phyloP scores from a whole-genome alignment of 1,140 invertebrate genomes.

The Eupeodes corollae region DNA sequence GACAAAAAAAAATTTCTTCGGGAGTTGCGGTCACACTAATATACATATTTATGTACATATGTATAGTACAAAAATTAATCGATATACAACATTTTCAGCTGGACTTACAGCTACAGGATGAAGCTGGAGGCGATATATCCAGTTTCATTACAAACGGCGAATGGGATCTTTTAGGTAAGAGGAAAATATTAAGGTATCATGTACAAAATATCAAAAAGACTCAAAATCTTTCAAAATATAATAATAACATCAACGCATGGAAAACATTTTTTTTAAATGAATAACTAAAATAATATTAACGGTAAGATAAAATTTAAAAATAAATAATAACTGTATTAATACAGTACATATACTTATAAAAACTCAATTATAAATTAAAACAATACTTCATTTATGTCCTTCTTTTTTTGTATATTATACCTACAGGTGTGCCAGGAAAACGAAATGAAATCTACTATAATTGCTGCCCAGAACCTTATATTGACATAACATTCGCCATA shows the following conservation, averaged over 20 bases:
- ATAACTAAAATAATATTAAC: background rate
- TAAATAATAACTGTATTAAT: too few relatives aligned
- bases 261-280: too few relatives aligned
- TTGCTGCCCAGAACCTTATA: constrained; percentile 91
- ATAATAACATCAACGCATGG: background rate
- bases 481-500: constrained; percentile 96
- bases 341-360: too few relatives aligned
- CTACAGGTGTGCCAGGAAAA: constrained; percentile 78
- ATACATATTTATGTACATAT: background rate
- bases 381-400: background rate
- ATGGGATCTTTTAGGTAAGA: constrained; percentile 93
- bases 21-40: background rate
- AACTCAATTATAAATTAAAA: too few relatives aligned
- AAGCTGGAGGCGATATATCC: constrained; percentile 80
- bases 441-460: constrained; percentile 87
- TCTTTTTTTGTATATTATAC: constrained; percentile 1
- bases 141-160: constrained; percentile 96
- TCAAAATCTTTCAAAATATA: background rate
- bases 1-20: too few relatives aligned
- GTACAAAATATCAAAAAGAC: too few relatives aligned
- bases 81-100: too few relatives aligned
- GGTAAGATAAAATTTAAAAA: too few relatives aligned
- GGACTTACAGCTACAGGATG: constrained; percentile 82
- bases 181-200: too few relatives aligned
- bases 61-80: too few relatives aligned